Evolutionary conservation across 2,888 invertebrate species (phyloP).

Genomic region (Venusia cambrica): DNA sequence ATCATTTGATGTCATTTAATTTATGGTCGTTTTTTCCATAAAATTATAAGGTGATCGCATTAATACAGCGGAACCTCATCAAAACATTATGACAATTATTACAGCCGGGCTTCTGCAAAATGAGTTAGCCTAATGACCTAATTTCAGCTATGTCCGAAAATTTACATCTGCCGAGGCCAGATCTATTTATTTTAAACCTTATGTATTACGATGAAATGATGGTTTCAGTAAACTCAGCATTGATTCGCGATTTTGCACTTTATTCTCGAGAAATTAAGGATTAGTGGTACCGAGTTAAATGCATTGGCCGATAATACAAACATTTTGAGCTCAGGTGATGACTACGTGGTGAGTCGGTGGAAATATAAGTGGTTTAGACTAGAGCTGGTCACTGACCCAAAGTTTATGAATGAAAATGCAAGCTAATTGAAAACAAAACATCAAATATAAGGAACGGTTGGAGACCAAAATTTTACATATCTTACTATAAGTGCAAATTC

Average conservation of each 20-base stretch:
- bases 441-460: no score
- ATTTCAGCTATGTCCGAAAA: conserved; percentile 26
- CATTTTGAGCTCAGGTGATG: conserved; percentile 25
- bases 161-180: conserved; percentile 8
- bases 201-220: conserved; percentile 3
- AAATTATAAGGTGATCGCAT: no score
- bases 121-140: conserved; percentile 31
- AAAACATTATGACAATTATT: conserved; percentile 26
- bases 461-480: no score
- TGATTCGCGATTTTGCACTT: conserved; percentile 8
- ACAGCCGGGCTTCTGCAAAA: conserved; percentile 23
- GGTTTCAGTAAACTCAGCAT: neutral
- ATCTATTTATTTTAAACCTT: conserved; percentile 11
- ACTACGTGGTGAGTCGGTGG: conserved; percentile 20
- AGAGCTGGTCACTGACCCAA: no score
- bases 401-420: no score
- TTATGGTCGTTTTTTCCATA: no score
- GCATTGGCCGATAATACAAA: conserved; percentile 27
- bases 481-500: no score
- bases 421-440: no score
- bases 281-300: conserved; percentile 4
- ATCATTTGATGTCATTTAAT: no score
- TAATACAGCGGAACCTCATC: conserved; percentile 18
- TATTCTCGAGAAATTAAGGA: conserved; percentile 2
- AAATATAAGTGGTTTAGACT: conserved; percentile 1